These are phyloP conservation scores for Halisarca cf. caerulea DNA, from an alignment of 37 sponge, comb jelly and placozoan genomes.

Conservation along the genomic window DNA sequence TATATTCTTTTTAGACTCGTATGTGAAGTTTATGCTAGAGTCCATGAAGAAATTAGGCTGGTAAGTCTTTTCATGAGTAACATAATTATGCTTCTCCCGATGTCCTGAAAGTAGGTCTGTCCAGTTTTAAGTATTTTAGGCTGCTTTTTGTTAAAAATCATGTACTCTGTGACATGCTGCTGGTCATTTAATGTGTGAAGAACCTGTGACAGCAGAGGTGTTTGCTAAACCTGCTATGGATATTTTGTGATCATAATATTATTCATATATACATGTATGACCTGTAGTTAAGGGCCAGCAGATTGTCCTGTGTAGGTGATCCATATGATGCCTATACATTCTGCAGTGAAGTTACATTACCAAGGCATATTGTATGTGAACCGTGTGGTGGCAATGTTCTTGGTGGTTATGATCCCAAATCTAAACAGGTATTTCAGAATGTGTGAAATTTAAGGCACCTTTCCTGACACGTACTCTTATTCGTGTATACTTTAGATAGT, in stretches of 20 bases:
- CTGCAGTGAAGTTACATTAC: constrained; percentile 80
- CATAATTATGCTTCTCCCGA: not conserved
- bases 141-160: too few species aligned
- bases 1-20: constrained; percentile 11
- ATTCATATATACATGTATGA: not conserved
- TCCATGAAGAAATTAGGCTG: constrained; percentile 87
- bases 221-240: too few species aligned
- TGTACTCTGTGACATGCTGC: too few species aligned
- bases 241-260: not conserved
- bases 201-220: too few species aligned
- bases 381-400: constrained; percentile 82
- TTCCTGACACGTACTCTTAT: too few species aligned
- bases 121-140: too few species aligned
- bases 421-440: constrained; percentile 59
- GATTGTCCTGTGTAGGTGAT: not conserved
- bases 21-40: constrained; percentile 86
- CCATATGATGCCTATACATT: not conserved
- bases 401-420: constrained; percentile 80
- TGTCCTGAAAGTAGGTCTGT: not conserved
- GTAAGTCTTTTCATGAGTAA: constrained; percentile 32
- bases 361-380: constrained; percentile 83
- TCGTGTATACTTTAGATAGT: constrained; percentile 82
- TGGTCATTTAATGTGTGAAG: too few species aligned
- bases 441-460: too few species aligned
- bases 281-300: not conserved